Evolutionary conservation across 2,797 vertebrate species (phyloP).

Genomic region (Ibycter americanus): DNA sequence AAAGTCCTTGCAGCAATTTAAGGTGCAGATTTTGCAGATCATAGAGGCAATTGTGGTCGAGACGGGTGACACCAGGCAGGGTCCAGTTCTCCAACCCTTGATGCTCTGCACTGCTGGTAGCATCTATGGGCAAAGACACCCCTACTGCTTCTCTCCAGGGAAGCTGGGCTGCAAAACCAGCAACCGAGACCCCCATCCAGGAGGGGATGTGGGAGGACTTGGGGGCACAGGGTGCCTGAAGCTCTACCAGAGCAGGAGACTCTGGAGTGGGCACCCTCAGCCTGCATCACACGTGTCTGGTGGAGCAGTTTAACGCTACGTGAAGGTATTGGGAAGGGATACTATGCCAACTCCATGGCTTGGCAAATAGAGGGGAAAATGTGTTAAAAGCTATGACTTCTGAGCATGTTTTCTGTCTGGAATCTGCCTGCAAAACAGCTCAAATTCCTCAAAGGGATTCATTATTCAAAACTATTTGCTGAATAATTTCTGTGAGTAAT

Average conservation of each 20-base stretch:
- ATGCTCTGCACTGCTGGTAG: neutral
- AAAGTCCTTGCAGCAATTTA: accelerated
- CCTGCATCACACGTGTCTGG: neutral
- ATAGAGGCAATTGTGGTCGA: neutral
- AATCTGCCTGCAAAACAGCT: slow-evolving; percentile 41
- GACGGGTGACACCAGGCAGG: neutral
- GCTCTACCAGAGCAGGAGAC: neutral
- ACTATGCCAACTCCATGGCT: neutral
- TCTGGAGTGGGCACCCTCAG: neutral
- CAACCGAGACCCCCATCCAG: accelerated
- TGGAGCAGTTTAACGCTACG: neutral
- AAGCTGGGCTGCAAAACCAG: neutral
- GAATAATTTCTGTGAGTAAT: slow-evolving; percentile 47
- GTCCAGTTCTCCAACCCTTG: neutral
- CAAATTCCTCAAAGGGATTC: slow-evolving; percentile 52
- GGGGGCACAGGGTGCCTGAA: no score
- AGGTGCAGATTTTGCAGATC: neutral
- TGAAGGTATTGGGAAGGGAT: neutral
- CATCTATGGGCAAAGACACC: neutral
- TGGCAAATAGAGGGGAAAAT: slow-evolving; percentile 35
- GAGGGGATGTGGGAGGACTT: neutral
- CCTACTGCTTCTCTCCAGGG: neutral
- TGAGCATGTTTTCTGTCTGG: slow-evolving; percentile 28
- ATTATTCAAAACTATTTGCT: slow-evolving; percentile 63
- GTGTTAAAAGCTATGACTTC: neutral